These are phyloP conservation scores for Stenolophus ochropezus DNA, from an alignment of 2,888 invertebrate species.

Conservation along the genomic window DNA sequence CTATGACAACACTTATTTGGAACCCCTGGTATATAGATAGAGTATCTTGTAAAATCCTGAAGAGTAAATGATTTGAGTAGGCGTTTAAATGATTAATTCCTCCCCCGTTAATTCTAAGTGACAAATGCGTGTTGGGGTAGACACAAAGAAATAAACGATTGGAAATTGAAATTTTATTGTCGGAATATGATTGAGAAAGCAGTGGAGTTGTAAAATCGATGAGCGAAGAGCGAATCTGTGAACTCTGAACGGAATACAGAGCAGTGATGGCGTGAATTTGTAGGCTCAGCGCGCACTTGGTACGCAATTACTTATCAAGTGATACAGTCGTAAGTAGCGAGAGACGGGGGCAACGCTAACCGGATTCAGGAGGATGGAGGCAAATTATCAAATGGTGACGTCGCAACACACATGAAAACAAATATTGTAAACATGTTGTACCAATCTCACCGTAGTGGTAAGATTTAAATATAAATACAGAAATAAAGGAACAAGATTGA, in stretches of 20 bases:
- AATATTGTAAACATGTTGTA: neutral
- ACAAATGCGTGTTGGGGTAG: neutral
- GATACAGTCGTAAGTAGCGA: neutral
- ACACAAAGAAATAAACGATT: neutral
- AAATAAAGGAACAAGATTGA: no score
- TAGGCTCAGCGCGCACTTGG: neutral
- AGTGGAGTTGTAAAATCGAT: neutral
- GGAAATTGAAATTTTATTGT: neutral
- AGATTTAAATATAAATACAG: no score
- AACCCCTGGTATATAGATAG: no score
- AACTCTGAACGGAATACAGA: slow-evolving; percentile 8
- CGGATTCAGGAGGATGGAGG: neutral
- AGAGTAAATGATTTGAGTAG: no score
- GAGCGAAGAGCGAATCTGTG: neutral
- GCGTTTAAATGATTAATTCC: no score
- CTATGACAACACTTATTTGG: no score
- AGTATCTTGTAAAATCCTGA: no score
- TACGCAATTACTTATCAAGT: slow-evolving; percentile 3
- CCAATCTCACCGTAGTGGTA: no score
- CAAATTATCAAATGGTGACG: neutral
- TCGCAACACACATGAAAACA: neutral
- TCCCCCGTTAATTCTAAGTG: no score
- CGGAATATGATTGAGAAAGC: neutral
- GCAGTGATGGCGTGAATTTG: neutral
- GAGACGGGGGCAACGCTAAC: neutral